Base-by-base conservation (phyloP, 2,113 vertebrate species). In the Macaca nemestrina region DNA sequence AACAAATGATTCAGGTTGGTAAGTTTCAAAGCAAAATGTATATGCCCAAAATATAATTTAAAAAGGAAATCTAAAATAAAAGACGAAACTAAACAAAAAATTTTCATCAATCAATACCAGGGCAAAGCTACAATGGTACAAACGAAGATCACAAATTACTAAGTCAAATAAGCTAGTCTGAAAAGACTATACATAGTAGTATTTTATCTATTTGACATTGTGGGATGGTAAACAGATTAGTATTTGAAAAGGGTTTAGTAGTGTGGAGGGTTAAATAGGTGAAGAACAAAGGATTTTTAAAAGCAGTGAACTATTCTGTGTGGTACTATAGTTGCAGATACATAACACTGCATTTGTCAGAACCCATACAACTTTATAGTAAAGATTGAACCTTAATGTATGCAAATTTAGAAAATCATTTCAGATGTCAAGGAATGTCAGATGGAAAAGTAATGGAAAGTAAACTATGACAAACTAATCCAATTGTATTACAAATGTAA, bases 401-500 rank as follows among this genome's bases (percentile, higher is more conserved):
- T 82, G 70, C 35, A 92, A 90, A 88, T 83, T 95, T 81, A 79
- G 94, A 92, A 83, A n/a, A 57, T 90, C 32, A 93, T 80, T 93
- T 92, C 79, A 35, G 40, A 75, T 95, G 25, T 59, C 75, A 75
- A 17, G n/a, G 4, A 14, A 92, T 70, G 78, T 25, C 6, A 50
- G 81, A 40, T 40, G 40, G 40, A 40, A 40, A 40, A 40, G 40
- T 40, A 67, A 90, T 70, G 22, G 22, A 95, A 95, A 61, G n/a
- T 8, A 86, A n/a, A 83, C 78, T 35, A 45, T 17, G 50, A 73
- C 48, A 84, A 83, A 88, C 9, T 52, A 91, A 81, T 88, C 43
- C 68, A 83, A 93, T 88, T 64, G 22, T 76, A 64, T 88, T 90
- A 57, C 27, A 90, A 79, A 92, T 67, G 76, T 17, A 79, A 86